Evolutionary conservation across 1,140 invertebrate genomes (phyloP).

Genomic region (Zaprionus lachaisei): DNA sequence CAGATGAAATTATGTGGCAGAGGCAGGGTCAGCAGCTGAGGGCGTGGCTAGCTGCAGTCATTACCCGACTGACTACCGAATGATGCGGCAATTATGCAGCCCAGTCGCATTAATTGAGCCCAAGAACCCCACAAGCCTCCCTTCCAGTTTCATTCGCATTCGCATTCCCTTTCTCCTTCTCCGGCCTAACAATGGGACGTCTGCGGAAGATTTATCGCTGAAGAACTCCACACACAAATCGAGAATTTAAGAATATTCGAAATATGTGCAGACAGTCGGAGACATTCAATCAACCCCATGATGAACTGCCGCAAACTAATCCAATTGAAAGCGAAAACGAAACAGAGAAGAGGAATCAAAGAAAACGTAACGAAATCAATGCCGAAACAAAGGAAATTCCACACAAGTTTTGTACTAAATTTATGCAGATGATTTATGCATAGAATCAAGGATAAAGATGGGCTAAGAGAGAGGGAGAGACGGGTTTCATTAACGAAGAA

Average conservation of each 20-base stretch:
- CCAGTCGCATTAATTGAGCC: constrained; percentile 56
- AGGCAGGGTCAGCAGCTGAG: not conserved
- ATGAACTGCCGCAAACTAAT: constrained; percentile 59
- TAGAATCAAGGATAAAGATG: constrained; percentile 16
- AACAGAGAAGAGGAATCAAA: not conserved
- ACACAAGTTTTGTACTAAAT: constrained; percentile 52
- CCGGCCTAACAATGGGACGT: constrained; percentile 51
- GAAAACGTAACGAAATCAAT: constrained; percentile 18
- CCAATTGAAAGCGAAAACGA: constrained; percentile 40
- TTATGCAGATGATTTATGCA: constrained; percentile 82
- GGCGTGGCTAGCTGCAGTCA: constrained; percentile 39
- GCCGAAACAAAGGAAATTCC: constrained; percentile 75
- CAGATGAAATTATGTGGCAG: constrained; percentile 35
- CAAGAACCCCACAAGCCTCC: constrained; percentile 9
- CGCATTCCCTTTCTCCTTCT: not conserved
- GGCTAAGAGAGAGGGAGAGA: not conserved
- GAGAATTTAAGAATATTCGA: constrained; percentile 60
- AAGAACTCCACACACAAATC: constrained; percentile 27
- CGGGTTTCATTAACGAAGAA: not conserved
- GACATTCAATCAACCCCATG: constrained; percentile 75
- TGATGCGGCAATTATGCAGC: constrained; percentile 65
- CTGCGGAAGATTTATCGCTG: constrained; percentile 57
- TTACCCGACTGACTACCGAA: constrained; percentile 49
- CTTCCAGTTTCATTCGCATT: not conserved
- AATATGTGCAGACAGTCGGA: constrained; percentile 51